phyloP scores from a whole-genome alignment of 2,888 invertebrate genomes.

The Andricus curvator region DNA sequence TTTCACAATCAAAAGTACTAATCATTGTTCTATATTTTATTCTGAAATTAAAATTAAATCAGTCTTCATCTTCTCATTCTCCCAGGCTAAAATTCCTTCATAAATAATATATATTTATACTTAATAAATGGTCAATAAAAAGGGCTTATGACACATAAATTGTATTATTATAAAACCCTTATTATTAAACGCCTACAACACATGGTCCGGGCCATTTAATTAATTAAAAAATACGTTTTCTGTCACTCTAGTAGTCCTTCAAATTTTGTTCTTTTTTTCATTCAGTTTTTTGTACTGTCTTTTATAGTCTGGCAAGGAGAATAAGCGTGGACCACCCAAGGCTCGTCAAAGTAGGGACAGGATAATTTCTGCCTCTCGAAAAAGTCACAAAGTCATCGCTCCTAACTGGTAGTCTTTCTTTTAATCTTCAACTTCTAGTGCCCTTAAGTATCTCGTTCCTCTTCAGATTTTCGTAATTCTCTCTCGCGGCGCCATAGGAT shows the following conservation, averaged over 20 bases:
- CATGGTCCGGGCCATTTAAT: conserved; percentile 22
- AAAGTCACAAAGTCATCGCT: conserved; percentile 76
- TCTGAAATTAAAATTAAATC: no score
- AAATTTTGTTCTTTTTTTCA: background rate
- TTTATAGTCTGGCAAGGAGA: conserved; percentile 40
- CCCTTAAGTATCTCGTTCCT: conserved; percentile 68
- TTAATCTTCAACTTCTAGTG: conserved; percentile 70
- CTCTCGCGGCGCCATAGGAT: conserved; percentile 57
- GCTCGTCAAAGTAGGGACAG: conserved; percentile 69
- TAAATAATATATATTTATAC: background rate
- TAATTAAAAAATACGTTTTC: conserved; percentile 35
- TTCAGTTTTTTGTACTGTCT: conserved; percentile 20
- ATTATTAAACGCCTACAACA: background rate
- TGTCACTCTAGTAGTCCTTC: conserved; percentile 30
- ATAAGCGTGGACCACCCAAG: conserved; percentile 71
- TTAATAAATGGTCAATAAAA: background rate
- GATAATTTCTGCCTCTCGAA: conserved; percentile 74
- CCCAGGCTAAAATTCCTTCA: background rate
- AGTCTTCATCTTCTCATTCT: no score
- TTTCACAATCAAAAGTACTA: no score
- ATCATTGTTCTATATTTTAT: no score
- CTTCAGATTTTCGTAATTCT: conserved; percentile 69
- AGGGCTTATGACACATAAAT: conserved; percentile 11
- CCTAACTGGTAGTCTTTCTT: conserved; percentile 78
- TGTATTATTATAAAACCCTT: background rate